These are phyloP conservation scores for Trichomalopsis sarcophagae DNA, from an alignment of 1,140 invertebrate genomes.

Conservation along the genomic window DNA sequence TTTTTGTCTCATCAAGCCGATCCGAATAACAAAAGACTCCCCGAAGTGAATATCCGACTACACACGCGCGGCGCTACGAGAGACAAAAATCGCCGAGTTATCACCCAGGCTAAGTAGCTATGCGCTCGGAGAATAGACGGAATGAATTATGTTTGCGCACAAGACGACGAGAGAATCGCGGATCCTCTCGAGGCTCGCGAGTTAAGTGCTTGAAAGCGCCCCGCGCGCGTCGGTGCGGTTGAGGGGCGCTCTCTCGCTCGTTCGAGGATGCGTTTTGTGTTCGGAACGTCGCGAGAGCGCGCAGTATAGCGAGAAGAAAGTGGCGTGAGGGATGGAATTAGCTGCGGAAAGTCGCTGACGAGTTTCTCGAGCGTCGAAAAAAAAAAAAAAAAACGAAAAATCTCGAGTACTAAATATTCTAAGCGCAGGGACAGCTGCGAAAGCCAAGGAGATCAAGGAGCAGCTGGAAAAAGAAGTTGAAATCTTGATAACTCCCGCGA, in stretches of 20 bases:
- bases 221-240: too few relatives aligned
- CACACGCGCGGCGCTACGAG: too few relatives aligned
- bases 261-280: background rate
- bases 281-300: background rate
- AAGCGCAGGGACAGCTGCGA: too few relatives aligned
- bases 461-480: background rate
- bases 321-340: too few relatives aligned
- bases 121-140: background rate
- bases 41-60: background rate
- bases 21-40: background rate
- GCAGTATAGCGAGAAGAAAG: too few relatives aligned
- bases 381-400: too few relatives aligned
- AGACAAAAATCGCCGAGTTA: too few relatives aligned
- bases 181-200: background rate
- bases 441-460: background rate
- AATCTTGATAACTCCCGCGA: background rate
- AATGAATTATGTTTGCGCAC: background rate
- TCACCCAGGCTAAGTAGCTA: too few relatives aligned
- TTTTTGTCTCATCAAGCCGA: background rate
- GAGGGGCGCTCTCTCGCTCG: background rate
- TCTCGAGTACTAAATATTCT: too few relatives aligned
- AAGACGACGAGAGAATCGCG: background rate
- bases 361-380: too few relatives aligned
- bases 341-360: background rate
- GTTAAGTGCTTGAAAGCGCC: background rate